These are phyloP conservation scores for Drosophila rubida DNA, from an alignment of 2,888 invertebrate species.

Conservation along the genomic window DNA sequence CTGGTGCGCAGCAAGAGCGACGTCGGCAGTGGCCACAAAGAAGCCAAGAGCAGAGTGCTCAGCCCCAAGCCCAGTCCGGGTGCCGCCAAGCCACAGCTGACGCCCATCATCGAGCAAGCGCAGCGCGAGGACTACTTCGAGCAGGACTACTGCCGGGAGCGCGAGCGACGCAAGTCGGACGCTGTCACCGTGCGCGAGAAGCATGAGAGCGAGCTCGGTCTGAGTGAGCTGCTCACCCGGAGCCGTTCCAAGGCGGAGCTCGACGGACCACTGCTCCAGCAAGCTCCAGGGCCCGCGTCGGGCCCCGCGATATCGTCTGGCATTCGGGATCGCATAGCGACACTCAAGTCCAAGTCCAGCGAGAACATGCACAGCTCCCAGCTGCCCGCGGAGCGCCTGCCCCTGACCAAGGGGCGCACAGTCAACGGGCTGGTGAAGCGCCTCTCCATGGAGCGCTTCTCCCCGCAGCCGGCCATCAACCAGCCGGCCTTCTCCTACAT, in stretches of 20 bases:
- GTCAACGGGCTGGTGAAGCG: constrained; percentile 92
- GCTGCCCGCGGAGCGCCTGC: constrained; percentile 89
- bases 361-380: constrained; percentile 91
- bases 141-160: constrained; percentile 83
- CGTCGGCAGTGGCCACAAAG: constrained; percentile 85
- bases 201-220: constrained; percentile 77
- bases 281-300: not conserved
- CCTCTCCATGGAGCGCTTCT: constrained; percentile 89
- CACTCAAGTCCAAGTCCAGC: constrained; percentile 84
- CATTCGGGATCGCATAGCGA: constrained; percentile 79
- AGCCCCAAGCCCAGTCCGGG: constrained; percentile 53
- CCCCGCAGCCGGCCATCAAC: constrained; percentile 89
- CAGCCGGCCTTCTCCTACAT: constrained; percentile 94
- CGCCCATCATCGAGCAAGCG: constrained; percentile 92
- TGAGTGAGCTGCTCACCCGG: constrained; percentile 76
- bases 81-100: constrained; percentile 87
- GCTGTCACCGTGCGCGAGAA: constrained; percentile 83
- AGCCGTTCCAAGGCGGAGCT: constrained; percentile 76
- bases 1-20: constrained; percentile 88
- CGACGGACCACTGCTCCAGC: constrained; percentile 85
- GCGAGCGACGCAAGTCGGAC: constrained; percentile 83
- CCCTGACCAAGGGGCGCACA: constrained; percentile 89
- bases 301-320: constrained; percentile 83
- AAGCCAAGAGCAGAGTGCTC: constrained; percentile 53
- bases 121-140: constrained; percentile 88